Evolutionary conservation across 2,888 invertebrate species (phyloP), one percentile per base, ranked within the genome.

Genomic region (Eutolmus rufibarbis): DNA sequence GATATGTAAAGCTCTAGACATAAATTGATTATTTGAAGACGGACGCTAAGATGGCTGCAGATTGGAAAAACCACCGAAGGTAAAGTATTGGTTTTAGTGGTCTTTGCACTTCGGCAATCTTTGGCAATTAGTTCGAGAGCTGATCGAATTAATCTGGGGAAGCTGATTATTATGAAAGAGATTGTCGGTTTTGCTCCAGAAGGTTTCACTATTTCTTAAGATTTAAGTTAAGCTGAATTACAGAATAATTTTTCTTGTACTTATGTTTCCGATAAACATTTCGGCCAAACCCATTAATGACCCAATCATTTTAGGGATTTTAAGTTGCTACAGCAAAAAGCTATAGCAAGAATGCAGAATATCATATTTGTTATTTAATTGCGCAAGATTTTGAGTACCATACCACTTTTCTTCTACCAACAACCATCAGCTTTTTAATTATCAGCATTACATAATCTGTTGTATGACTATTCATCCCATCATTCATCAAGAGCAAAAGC

Each of bases 21-120:
- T 74, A 34, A 74, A 74, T 76, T 76, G 76, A 37, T 76, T 66
- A 66, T 37, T 76, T 76, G 34, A 76, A 76, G 76, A 76, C 76
- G 76, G 34, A 16, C 19, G n/a, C 7, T 76, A 31, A 37, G 76
- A 37, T n/a, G 16, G 8, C 14, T 66, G 66, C 28, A 12, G 23
- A 66, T 66, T 76, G 14, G 76, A 31, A 34, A 76, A 76, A 28
- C 28, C 23, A 12, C 66, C 1, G 23, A 12, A 28, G 12, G 66
- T 66, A 66, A 66, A 66, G 28, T 28, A 12, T 1, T 23, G 23
- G 66, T 66, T 66, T 66, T 2, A 28, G 66, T 66, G 66, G 28
- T 66, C 23, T 66, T 28, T 66, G 66, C 28, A 28, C 66, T 66
- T 19, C 28, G 23, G 66, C 19, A 66, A 66, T 23, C 28, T 28